Conservation (phyloP, 1,140 invertebrate species). For the Rhopalosiphum maidis region DNA sequence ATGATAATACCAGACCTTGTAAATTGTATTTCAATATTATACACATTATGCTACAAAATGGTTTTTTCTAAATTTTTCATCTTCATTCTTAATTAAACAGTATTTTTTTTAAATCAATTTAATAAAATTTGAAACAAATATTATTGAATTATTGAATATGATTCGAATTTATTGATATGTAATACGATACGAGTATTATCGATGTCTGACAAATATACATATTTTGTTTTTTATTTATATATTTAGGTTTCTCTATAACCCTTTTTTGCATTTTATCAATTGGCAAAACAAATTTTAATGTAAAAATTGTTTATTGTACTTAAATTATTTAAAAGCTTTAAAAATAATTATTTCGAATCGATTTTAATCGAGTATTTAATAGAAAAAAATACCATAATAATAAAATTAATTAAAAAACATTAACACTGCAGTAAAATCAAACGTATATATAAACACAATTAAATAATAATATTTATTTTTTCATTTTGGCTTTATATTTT, state of each 20-base stretch:
- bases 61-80: background rate
- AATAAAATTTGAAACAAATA: background rate
- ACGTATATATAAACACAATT: background rate
- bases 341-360: background rate
- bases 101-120: background rate
- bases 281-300: background rate
- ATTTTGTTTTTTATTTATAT: background rate
- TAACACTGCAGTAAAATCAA: background rate
- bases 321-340: background rate
- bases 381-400: background rate
- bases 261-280: background rate
- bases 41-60: background rate
- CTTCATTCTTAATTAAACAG: background rate
- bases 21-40: no score
- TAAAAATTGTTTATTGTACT: background rate
- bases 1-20: no score
- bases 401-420: conserved; percentile 15
- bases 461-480: conserved; percentile 19
- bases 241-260: background rate
- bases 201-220: background rate
- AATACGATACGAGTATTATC: background rate
- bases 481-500: background rate
- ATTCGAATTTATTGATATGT: background rate
- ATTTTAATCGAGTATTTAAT: background rate
- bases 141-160: background rate